Evolutionary conservation across 2,113 vertebrate genomes (phyloP), one percentile per base, ranked within the genome.

Genomic region (Coptodon bakossiorum): DNA sequence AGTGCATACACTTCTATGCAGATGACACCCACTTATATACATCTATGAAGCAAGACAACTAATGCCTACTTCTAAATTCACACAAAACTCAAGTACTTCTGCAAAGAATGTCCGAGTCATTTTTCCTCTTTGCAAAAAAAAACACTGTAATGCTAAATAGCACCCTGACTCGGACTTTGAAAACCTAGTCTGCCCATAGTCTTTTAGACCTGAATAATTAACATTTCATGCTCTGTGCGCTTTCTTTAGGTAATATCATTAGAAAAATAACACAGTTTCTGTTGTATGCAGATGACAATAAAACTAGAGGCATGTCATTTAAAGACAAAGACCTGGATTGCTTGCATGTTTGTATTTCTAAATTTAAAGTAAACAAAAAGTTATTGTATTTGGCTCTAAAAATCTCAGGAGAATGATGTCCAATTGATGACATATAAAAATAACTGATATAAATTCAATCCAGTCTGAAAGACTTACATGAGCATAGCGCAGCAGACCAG

Each of bases 401-500:
- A 19, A 12, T 31, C 4, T 50, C 27, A 50, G 43, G 16, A 78
- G 27, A 31, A 50, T 50, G 1, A 50, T 27, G 40, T 78, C 9
- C 27, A 78, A 50, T 19, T 50, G 45, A 50, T 78, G 10, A 12
- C 27, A 31, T 29, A 50, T 31, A 48, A 40, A 68, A 40, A 22
- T 24, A 52, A 78, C 73, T 31, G 43, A 78, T 50, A 29, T 31
- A 12, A 78, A 78, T 24, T 16, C 3, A 17, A 14, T 14, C 8
- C 38, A n/a, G 4, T 31, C 11, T 14, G 7, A 36, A 38, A 56
- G 3, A 91, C 98, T 98, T 93, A 99, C 99, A 96, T 97, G 80
- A 99, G 91, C 99, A 99, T 99, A 90, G 98, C 98, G 4, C 98
- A 99, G 88, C 98, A 98, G 89, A 99, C 98, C 2, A 99, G 96